phyloP scores from a whole-genome alignment of 1,140 invertebrate genomes.

The Trichonephila clavipes region DNA sequence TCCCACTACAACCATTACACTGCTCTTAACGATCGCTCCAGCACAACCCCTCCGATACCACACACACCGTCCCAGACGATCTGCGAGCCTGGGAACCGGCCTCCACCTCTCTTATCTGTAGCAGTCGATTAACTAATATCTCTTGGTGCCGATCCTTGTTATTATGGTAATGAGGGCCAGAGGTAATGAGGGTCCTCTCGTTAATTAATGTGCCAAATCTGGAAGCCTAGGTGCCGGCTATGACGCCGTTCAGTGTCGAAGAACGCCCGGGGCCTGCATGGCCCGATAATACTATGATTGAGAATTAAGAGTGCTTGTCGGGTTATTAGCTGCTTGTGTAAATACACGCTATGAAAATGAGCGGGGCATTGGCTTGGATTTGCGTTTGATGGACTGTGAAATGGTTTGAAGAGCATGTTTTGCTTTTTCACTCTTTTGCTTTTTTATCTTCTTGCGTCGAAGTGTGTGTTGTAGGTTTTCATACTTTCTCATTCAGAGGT shows the following conservation, averaged over 20 bases:
- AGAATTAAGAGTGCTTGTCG: slow-evolving; percentile 33
- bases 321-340: slow-evolving; percentile 32
- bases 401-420: too few relatives aligned
- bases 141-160: slow-evolving; percentile 26
- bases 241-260: slow-evolving; percentile 25
- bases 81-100: neutral
- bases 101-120: slow-evolving; percentile 24
- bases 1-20: neutral
- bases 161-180: slow-evolving; percentile 37
- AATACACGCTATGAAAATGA: neutral
- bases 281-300: neutral
- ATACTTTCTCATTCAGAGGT: too few relatives aligned
- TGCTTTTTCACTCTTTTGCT: too few relatives aligned
- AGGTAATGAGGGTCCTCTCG: slow-evolving; percentile 26
- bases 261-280: neutral
- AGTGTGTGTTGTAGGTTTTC: too few relatives aligned
- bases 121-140: slow-evolving; percentile 31
- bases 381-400: too few relatives aligned
- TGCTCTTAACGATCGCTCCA: neutral
- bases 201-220: slow-evolving; percentile 60
- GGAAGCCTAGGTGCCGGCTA: slow-evolving; percentile 33
- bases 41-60: neutral
- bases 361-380: neutral
- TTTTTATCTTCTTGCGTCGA: too few relatives aligned
- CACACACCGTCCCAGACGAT: neutral